These are phyloP conservation scores for Colletes latitarsis DNA, from an alignment of 1,140 invertebrate genomes.

Conservation along the genomic window DNA sequence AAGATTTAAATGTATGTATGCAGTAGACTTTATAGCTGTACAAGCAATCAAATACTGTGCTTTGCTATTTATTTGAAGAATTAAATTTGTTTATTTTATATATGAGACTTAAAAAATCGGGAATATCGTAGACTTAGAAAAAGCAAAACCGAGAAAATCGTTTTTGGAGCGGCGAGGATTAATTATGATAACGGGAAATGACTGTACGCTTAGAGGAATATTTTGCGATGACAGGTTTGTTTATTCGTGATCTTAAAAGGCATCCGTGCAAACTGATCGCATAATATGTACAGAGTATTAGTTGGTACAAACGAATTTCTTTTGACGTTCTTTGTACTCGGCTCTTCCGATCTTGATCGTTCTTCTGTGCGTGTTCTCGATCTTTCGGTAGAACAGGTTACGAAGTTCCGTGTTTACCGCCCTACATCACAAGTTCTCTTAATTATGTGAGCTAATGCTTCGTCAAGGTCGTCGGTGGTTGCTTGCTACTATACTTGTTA, in stretches of 20 bases:
- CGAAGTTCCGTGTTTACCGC: slow-evolving; percentile 8
- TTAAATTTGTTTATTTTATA: too few relatives aligned
- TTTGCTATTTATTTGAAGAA: too few relatives aligned
- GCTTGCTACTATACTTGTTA: slow-evolving; percentile 69
- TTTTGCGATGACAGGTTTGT: background rate
- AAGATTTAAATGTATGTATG: too few relatives aligned
- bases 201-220: too few relatives aligned
- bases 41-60: too few relatives aligned
- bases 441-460: slow-evolving; percentile 28
- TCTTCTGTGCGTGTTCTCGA: background rate
- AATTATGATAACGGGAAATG: background rate
- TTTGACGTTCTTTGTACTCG: background rate
- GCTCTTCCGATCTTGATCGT: background rate
- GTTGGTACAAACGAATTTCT: background rate
- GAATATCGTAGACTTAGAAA: too few relatives aligned
- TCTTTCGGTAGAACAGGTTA: background rate
- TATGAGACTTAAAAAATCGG: too few relatives aligned
- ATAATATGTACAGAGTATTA: background rate
- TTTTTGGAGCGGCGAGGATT: too few relatives aligned
- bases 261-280: background rate
- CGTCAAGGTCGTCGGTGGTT: slow-evolving; percentile 61
- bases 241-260: too few relatives aligned
- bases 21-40: too few relatives aligned
- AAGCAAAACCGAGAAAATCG: too few relatives aligned
- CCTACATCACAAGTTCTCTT: background rate